Evolutionary conservation across 2,113 vertebrate genomes (phyloP).

Genomic region (Rutilus rutilus): DNA sequence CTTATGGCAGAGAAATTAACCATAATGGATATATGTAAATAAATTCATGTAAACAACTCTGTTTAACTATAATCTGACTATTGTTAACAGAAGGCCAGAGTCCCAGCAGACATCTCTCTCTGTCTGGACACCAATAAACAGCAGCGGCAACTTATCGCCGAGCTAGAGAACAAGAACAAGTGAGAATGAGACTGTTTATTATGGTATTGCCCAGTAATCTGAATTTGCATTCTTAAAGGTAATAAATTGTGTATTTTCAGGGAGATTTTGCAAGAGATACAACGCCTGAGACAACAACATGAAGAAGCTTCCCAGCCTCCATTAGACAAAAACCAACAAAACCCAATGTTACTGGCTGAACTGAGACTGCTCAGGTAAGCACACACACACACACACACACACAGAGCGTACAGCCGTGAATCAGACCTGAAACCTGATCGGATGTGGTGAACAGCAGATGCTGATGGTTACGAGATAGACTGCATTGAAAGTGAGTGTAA

Average conservation of each 20-base stretch:
- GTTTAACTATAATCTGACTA: neutral
- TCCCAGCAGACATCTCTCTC: conserved; percentile 88
- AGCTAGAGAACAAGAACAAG: conserved; percentile 99
- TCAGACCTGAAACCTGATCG: conserved; percentile 3
- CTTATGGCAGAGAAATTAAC: neutral
- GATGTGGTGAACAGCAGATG: neutral
- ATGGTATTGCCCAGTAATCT: neutral
- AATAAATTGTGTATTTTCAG: conserved; percentile 69
- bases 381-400: neutral
- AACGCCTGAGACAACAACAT: conserved; percentile 92
- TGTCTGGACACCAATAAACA: conserved; percentile 97
- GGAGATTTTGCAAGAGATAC: conserved; percentile 99
- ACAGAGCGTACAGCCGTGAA: neutral
- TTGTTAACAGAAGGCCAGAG: conserved; percentile 78
- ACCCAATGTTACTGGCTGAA: conserved; percentile 94
- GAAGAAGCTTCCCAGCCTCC: conserved; percentile 94
- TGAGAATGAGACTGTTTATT: conserved; percentile 65
- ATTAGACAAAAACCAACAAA: conserved; percentile 91
- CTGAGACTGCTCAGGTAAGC: conserved; percentile 92
- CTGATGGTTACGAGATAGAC: conserved; percentile 11
- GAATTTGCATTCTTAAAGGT: neutral
- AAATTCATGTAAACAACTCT: neutral
- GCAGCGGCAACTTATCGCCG: conserved; percentile 95
- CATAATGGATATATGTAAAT: neutral
- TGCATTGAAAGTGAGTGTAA: conserved; percentile 19